Evolutionary conservation across 2,113 vertebrate genomes (phyloP), one percentile per base, ranked within the genome.

Genomic region (Hystrix brachyura): DNA sequence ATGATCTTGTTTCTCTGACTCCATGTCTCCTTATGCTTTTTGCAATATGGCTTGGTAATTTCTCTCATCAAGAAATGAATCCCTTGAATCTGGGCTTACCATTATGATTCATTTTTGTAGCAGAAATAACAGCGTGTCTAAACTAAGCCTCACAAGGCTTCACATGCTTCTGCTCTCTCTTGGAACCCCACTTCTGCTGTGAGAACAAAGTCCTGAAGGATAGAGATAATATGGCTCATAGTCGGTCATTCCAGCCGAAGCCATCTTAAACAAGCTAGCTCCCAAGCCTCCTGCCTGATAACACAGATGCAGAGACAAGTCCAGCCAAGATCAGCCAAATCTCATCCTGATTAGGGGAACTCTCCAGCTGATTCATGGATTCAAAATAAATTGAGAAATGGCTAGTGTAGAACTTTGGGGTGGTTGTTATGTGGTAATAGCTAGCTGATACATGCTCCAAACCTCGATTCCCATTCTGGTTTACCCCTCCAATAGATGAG

Each of bases 301-400:
- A n/a, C 8, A 93, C 1, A 91, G 34, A 79, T 17, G 3, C n/a
- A 67, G 1, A 57, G 72, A 97, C 5, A 55, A 27, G 14, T 84
- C 23, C 13, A 38, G 17, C 32, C 15, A 81, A 38, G 3, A 53
- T 76, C 14, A 81, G 34, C 21, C 60, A 59, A 71, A 7, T 14
- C 13, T 29, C 46, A 17, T 64, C 34, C 55, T 65, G 34, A 43
- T 87, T 46, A 80, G 34, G 60, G 43, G 38, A 93, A 53, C 11
- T 90, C 0, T 18, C 15, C 7, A 38, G 1, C 15, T 79, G 55
- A 46, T 51, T n/a, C 65, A 59, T 17, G 9, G 11, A 57, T 74
- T 82, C 21, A 55, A 10, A 18, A 96, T 34, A 91, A 94, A 90
- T 32, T 18, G 51, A 92, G 59, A 92, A 82, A 69, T 79, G 4